A percentile compares a stretch with the other conserved stretches of the same genome.
Conservation (phyloP, 2,888 invertebrate species). For the Endotricha flammealis region DNA sequence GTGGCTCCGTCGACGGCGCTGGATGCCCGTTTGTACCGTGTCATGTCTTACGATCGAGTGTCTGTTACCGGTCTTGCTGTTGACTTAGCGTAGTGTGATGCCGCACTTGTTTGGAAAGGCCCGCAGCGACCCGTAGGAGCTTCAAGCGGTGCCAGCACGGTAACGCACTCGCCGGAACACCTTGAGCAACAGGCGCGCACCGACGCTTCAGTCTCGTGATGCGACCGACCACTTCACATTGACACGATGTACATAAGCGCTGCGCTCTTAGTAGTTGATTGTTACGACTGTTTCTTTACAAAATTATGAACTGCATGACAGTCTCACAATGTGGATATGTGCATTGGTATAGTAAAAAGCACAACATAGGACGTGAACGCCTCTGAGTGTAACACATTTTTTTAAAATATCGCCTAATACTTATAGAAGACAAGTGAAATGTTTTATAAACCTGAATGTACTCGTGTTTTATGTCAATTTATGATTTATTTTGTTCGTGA, state of each 20-base stretch:
- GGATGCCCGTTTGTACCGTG: constrained; percentile 62
- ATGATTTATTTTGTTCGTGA: constrained; percentile 33
- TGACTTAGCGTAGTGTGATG: constrained; percentile 74
- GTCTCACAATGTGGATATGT: constrained; percentile 60
- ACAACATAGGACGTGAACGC: constrained; percentile 48
- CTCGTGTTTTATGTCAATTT: constrained; percentile 21
- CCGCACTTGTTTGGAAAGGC: constrained; percentile 61
- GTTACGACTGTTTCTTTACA: constrained; percentile 46
- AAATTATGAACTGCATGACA: constrained; percentile 58
- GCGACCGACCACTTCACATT: constrained; percentile 41
- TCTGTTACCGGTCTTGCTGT: constrained; percentile 69
- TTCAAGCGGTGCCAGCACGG: constrained; percentile 66
- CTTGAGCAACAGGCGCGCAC: constrained; percentile 72
- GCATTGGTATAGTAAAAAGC: constrained; percentile 57
- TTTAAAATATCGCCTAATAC: constrained; percentile 25
- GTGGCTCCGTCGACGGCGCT: constrained; percentile 28
- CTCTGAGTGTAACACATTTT: constrained; percentile 46
- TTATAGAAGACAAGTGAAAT: constrained; percentile 21
- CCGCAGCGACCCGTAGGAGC: constrained; percentile 62
- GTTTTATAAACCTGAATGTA: constrained; percentile 26
- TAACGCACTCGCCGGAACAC: constrained; percentile 59
- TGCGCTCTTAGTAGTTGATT: constrained; percentile 62
- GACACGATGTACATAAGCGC: constrained; percentile 65
- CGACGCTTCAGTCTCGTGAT: constrained; percentile 61
- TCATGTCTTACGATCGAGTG: constrained; percentile 69